Conservation (phyloP, 2,113 vertebrate species). For the Corythornis madagascariensis region DNA sequence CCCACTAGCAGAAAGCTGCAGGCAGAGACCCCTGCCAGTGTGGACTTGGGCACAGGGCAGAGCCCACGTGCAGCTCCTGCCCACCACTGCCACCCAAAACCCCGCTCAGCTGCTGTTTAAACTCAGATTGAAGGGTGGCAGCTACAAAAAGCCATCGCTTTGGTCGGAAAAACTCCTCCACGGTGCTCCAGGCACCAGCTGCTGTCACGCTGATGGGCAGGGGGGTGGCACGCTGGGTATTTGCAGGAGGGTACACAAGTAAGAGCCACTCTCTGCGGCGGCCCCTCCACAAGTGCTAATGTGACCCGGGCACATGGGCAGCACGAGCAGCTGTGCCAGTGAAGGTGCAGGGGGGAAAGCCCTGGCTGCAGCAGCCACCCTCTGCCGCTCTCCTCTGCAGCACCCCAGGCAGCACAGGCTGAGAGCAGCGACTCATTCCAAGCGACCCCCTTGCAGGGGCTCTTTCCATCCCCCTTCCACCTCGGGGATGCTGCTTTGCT, state of each 20-base stretch:
- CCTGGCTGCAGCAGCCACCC: background rate
- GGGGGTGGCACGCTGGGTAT: too few relatives aligned
- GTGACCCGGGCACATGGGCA: accelerated
- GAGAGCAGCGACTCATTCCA: background rate
- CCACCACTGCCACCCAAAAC: background rate
- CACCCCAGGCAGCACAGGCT: background rate
- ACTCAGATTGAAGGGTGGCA: background rate
- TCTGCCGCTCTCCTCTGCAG: background rate
- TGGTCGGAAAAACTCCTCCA: accelerated
- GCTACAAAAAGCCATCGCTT: background rate
- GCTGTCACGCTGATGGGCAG: background rate
- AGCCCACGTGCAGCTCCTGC: background rate
- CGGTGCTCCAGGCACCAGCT: accelerated
- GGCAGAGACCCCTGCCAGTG: background rate
- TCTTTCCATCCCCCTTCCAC: background rate
- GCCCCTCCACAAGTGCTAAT: accelerated
- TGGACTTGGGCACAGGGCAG: background rate
- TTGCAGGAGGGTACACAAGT: accelerated
- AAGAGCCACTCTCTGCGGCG: accelerated
- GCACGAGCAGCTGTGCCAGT: background rate
- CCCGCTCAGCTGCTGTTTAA: background rate
- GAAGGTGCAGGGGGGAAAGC: background rate
- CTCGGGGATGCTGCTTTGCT: background rate
- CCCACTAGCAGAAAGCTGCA: background rate
- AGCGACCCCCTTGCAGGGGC: background rate